Conservation (phyloP, 2,888 invertebrate species). For the Dinocampus coccinellae region DNA sequence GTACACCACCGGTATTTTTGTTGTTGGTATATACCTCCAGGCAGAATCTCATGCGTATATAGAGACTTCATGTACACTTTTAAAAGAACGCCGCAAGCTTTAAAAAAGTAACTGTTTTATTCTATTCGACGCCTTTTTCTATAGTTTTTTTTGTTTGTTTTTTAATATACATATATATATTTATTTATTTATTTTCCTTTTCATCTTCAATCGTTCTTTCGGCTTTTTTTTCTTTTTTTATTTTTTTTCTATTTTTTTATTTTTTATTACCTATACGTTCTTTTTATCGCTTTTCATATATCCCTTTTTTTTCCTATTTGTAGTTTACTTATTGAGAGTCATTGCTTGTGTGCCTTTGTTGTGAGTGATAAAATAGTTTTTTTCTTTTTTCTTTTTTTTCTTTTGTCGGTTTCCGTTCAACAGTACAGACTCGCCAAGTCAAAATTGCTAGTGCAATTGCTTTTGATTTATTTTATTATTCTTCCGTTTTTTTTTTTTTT, state of each 20-base stretch:
- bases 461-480: constrained; percentile 7
- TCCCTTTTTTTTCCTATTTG: constrained; percentile 16
- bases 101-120: neutral
- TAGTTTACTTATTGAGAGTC: neutral
- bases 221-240: too few relatives aligned
- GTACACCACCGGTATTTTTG: neutral
- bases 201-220: constrained; percentile 28
- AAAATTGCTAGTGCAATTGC: neutral
- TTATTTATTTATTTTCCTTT: constrained; percentile 31
- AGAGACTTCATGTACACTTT: neutral
- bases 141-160: neutral
- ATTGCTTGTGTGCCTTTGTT: constrained; percentile 19
- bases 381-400: neutral
- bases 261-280: constrained; percentile 2
- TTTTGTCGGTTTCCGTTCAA: neutral
- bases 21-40: neutral
- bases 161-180: constrained; percentile 15
- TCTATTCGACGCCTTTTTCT: neutral
- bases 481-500: neutral
- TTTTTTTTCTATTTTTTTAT: constrained; percentile 38
- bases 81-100: neutral
- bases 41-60: neutral
- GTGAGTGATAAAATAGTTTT: constrained; percentile 17
- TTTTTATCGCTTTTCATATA: constrained; percentile 37
- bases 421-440: neutral